Evolutionary conservation across 2,113 vertebrate genomes (phyloP).

Genomic region (Hippocampus comes): DNA sequence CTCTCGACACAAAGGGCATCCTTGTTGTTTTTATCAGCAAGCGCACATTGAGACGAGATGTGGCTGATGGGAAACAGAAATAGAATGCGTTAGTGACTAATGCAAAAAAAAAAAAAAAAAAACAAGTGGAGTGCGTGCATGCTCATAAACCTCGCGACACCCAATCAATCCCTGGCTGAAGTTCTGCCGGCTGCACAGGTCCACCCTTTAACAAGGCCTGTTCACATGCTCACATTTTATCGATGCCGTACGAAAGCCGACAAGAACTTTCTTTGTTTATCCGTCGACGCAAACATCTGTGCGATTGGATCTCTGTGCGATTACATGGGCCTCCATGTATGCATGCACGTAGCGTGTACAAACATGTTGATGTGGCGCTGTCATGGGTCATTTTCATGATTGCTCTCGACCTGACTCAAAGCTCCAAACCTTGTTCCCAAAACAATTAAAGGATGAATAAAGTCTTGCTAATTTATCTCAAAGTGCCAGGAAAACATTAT

Average conservation of each 20-base stretch:
- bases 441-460: not conserved
- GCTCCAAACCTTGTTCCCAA: not conserved
- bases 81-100: conserved; percentile 26
- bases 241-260: not conserved
- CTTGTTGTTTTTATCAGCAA: conserved; percentile 11
- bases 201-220: conserved; percentile 28
- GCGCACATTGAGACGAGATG: conserved; percentile 5
- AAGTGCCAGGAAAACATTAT: too few species aligned
- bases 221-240: conserved; percentile 40
- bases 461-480: not conserved
- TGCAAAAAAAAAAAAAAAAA: conserved; percentile 23
- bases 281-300: not conserved
- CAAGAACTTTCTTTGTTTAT: conserved; percentile 3
- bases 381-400: not conserved
- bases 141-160: conserved; percentile 58
- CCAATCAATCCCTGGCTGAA: conserved; percentile 51
- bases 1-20: conserved; percentile 1
- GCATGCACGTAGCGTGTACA: not conserved
- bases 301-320: not conserved
- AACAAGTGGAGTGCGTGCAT: conserved; percentile 39
- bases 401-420: not conserved
- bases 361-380: not conserved
- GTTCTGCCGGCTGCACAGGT: conserved; percentile 25
- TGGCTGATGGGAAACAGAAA: conserved; percentile 28
- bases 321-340: not conserved